Base-by-base conservation (phyloP, 2,113 vertebrate genomes). In the Orthonyx spaldingii region DNA sequence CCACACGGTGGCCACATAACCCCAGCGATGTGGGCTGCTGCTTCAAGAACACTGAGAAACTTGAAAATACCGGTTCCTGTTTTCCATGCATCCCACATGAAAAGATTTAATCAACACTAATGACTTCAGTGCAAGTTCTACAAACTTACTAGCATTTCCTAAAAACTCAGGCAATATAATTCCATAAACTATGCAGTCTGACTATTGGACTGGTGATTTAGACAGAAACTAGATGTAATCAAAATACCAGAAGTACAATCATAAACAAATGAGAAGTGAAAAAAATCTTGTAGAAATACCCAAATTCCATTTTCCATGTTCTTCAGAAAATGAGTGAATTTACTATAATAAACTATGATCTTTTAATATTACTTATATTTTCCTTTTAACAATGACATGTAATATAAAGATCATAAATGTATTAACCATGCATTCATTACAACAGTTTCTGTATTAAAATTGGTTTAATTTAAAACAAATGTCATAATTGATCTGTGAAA, bases 1-100 rank as follows among this genome's bases (percentile, higher is more conserved):
- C 96, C 96, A 94, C 95, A 65, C 17, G 96, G 69, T 95, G 96
- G 96, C 96, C 83, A 61, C 92, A 82, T 82, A 93, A 86, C 19
- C 53, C 44, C 76, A 82, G 46, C 0, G 3, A 84, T 89, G 41
- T 21, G 20, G 11, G 6, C 9, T 71, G 23, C 42, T n/a, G 27
- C 35, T 28, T 30, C 13, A 19, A 13, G 7, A 44, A 16, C 8
- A 3, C n/a, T 12, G 23, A 39, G 39, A 91, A 1, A 2, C 0
- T n/a, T 28, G 22, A 2, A 12, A 22, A 41, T 44, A 50, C 4
- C n/a, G 33, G 22, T 28, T 61, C 10, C 24, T 65, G 7, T 71
- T 71, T 83, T 56, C 37, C 39, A 2, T 23, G 13, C 26, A 42
- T 1, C 4, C 7, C 11, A 11, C 13, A 30, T 0, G 1, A 61